A percentile compares a stretch with the other conserved stretches of the same genome.
Conservation (phyloP, 2,888 invertebrate species). For the Drosophila fulvimacula region DNA sequence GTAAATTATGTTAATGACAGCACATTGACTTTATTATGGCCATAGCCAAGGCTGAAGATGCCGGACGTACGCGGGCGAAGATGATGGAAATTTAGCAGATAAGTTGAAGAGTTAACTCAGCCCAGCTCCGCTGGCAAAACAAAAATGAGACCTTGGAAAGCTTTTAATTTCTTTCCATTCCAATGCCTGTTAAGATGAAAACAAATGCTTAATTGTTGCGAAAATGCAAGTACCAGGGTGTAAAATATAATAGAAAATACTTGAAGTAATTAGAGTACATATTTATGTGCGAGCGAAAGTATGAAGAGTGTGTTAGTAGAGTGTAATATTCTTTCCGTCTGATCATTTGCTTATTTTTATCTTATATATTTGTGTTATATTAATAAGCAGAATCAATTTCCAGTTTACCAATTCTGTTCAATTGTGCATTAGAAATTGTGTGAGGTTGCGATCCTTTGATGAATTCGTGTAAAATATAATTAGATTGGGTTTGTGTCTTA, state of each 20-base stretch:
- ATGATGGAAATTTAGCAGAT: slow-evolving; percentile 18
- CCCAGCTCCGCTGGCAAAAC: neutral
- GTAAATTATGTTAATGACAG: slow-evolving; percentile 77
- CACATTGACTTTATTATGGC: slow-evolving; percentile 75
- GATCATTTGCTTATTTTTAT: too few relatives aligned
- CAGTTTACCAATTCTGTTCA: too few relatives aligned
- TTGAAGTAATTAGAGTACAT: neutral
- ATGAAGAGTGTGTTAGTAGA: too few relatives aligned
- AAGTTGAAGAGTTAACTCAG: slow-evolving; percentile 10
- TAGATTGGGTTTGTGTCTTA: too few relatives aligned
- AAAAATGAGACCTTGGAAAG: neutral
- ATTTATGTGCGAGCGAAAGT: too few relatives aligned
- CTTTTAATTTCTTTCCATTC: neutral
- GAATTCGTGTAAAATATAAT: too few relatives aligned
- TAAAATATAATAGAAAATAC: neutral
- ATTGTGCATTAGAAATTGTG: too few relatives aligned
- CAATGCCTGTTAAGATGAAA: neutral
- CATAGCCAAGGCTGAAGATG: slow-evolving; percentile 23
- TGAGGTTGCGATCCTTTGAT: too few relatives aligned
- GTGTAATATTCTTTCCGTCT: too few relatives aligned
- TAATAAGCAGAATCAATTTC: too few relatives aligned
- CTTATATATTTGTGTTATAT: too few relatives aligned
- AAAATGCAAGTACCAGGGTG: neutral
- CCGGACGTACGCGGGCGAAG: slow-evolving; percentile 3
- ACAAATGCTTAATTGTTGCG: neutral